Base-by-base conservation (phyloP, 2,888 invertebrate genomes). In the Callyntrura guangdongensis region DNA sequence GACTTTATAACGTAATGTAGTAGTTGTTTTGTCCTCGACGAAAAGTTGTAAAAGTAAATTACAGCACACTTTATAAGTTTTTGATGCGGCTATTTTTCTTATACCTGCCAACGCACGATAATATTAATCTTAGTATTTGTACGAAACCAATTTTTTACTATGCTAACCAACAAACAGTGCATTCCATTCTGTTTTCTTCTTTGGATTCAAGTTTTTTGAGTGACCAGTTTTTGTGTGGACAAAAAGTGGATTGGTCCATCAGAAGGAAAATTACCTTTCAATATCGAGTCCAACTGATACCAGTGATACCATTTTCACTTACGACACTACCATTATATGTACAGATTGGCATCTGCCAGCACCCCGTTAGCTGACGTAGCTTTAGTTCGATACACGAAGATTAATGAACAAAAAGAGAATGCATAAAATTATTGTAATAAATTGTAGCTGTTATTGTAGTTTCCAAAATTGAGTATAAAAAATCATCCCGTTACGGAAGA, bases 361-460 rank as follows among this genome's bases (percentile, higher is more conserved):
- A 86, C 86, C 87, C 89, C 83, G 89, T 89, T 89, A 89, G 88
- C 36, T 87, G 81, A 81, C 11, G 25, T 69, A 56, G 72, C 72
- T 81, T 72, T 45, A n/a, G 20, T 47, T 49, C 11, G 47, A 47
- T 9, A 20, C 12, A 45, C 6, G 53, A 77, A 84, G 89, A 84
- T 89, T 89, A 84, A 89, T 89, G 53, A 53, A 77, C 61, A 84
- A 83, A 89, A 89, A 77, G 77, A 89, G 77, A 89, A 84, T 53
- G 89, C 49, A 89, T 89, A 84, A 84, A 89, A 89, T 88, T 47
- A 89, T 88, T 47, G 72, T 61, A 88, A 88, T 88, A 72, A 88
- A 2, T 6, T 36, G 36, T 36, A 88, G 88, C 61, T 53, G 83
- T 45, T 45, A 47, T 61, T 74, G 49, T 61, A 61, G 36, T 49